Evolutionary conservation across 2,888 invertebrate species (phyloP), one percentile per base, ranked within the genome.

Genomic region (Clepsis dumicolana): DNA sequence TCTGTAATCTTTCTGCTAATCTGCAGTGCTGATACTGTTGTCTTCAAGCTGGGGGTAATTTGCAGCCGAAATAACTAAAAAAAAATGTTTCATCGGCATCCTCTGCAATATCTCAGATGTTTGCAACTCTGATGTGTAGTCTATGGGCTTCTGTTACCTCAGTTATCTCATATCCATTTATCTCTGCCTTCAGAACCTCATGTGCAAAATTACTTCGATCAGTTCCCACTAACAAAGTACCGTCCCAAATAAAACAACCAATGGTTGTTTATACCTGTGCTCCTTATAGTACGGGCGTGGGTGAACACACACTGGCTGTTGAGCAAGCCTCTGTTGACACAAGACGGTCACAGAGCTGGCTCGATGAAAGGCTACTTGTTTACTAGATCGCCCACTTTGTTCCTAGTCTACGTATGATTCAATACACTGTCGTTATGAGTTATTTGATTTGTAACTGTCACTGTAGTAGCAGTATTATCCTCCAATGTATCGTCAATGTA

Each of bases 311-410:
- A 52, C 52, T 52, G 32, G 24, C 24, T 27, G 52, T 59, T 68
- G 44, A 64, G 68, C 63, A 68, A 64, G 68, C 52, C 68, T 50
- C 59, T 67, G 63, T 68, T 68, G 68, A 68, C 68, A 68, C 27
- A 59, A 59, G 57, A 38, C 56, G 54, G 54, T 64, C 57, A 38
- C 57, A 48, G 24, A n/a, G 29, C 29, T 29, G n/a, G 16, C 14
- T 29, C 32, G 41, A 54, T 44, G 60, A 64, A 68, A 68, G 52
- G 68, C 62, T 67, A 67, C 62, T 67, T 68, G 57, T 67, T 64
- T 59, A 57, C 64, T 44, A 52, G 59, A 52, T 63, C 68, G 68
- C 68, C 68, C 68, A 68, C 63, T 59, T 41, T 67, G 57, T 63
- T 53, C 54, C 44, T 4, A 53, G 8, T 8, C 5, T 53, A 27